Percentiles rank a stretch among this genome's conserved stretches.
Evolutionary conservation across 2,113 vertebrate genomes (phyloP).

Genomic region (Illadopsis cleaveri): DNA sequence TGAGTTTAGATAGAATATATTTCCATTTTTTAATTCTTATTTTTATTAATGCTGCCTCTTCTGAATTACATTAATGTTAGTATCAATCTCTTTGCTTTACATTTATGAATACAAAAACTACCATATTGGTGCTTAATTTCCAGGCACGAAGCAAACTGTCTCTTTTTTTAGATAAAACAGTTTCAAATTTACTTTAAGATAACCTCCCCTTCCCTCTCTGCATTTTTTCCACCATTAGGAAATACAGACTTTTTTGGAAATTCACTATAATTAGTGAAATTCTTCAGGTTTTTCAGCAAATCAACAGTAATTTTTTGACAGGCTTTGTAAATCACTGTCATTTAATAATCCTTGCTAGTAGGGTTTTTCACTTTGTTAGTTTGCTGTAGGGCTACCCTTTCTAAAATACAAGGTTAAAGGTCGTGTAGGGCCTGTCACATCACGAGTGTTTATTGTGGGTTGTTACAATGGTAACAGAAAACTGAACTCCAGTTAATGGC

Average conservation of each 20-base stretch:
- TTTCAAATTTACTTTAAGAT: background rate
- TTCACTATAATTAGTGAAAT: background rate
- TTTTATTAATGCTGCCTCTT: background rate
- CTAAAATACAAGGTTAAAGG: background rate
- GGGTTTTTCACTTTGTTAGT: background rate
- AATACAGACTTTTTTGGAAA: background rate
- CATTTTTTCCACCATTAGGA: accelerated
- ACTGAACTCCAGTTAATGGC: background rate
- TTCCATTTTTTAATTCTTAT: background rate
- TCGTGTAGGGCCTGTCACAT: background rate
- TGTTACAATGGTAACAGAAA: background rate
- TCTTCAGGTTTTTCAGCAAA: background rate
- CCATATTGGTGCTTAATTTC: background rate
- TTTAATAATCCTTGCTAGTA: background rate
- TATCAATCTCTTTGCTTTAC: background rate
- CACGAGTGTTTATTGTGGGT: background rate
- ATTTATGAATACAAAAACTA: background rate
- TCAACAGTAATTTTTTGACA: background rate
- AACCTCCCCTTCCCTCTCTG: background rate
- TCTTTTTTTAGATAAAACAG: background rate
- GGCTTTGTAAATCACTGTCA: background rate
- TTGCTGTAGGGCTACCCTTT: background rate
- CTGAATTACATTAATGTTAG: background rate
- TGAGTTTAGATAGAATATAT: background rate
- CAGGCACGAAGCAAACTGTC: background rate